phyloP scores from a whole-genome alignment of 2,797 vertebrate species.

The Squalus acanthias region DNA sequence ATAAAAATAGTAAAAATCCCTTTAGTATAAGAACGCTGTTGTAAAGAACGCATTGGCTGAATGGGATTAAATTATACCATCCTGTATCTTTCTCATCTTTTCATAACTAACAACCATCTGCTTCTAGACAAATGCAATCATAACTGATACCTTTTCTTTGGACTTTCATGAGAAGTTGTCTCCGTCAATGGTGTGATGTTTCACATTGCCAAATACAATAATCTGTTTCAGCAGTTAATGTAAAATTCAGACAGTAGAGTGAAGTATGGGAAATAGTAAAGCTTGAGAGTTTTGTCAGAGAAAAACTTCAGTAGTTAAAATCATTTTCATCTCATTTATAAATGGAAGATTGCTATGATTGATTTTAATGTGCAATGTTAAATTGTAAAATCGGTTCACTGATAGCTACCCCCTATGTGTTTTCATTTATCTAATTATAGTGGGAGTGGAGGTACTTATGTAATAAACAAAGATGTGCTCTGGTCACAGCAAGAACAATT shows the following conservation, averaged over 20 bases:
- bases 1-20: not conserved
- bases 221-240: not conserved
- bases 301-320: not conserved
- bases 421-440: not conserved
- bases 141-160: not conserved
- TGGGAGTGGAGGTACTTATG: not conserved
- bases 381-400: not conserved
- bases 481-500: not conserved
- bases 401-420: not conserved
- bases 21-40: not conserved
- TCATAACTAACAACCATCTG: not conserved
- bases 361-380: not conserved
- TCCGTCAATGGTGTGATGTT: not conserved
- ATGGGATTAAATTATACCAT: not conserved
- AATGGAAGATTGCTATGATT: not conserved
- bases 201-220: not conserved
- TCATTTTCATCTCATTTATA: not conserved
- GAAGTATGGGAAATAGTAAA: not conserved
- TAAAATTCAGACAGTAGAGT: not conserved
- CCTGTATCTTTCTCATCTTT: not conserved
- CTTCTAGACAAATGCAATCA: not conserved
- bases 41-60: not conserved
- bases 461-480: not conserved
- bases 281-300: not conserved
- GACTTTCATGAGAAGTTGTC: not conserved